Percentiles rank a stretch among this genome's conserved stretches.
Evolutionary conservation across 2,888 invertebrate genomes (phyloP).

Genomic region (Scaptomyza parva): DNA sequence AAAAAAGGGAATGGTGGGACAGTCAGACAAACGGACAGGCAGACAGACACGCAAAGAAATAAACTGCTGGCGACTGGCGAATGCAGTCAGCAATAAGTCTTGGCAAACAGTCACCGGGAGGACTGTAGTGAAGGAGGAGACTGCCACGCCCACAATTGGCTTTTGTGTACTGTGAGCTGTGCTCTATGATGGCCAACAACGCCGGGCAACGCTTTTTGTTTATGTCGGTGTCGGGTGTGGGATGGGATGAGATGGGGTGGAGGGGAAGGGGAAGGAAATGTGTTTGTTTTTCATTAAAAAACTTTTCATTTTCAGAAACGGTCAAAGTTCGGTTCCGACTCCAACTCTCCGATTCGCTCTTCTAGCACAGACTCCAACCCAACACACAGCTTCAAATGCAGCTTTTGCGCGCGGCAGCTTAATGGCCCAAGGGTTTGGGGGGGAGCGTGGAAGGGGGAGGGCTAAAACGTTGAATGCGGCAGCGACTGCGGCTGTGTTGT

Average conservation of each 20-base stretch:
- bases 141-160: conserved; percentile 70
- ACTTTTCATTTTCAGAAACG: conserved; percentile 74
- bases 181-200: conserved; percentile 24
- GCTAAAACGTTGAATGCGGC: neutral
- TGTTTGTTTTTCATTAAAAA: conserved; percentile 84
- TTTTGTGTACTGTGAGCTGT: conserved; percentile 63
- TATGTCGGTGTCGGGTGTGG: neutral
- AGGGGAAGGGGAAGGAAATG: conserved; percentile 62
- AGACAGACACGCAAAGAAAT: conserved; percentile 59
- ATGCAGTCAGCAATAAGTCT: conserved; percentile 74
- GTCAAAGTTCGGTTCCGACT: conserved; percentile 68
- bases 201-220: conserved; percentile 33
- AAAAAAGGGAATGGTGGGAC: no score
- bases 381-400: conserved; percentile 10
- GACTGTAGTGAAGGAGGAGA: conserved; percentile 14
- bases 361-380: conserved; percentile 1
- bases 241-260: neutral
- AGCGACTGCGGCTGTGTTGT: conserved; percentile 13
- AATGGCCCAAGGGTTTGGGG: conserved; percentile 5
- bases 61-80: conserved; percentile 64
- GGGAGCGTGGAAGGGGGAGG: no score
- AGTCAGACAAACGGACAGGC: neutral
- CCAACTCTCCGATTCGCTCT: conserved; percentile 3
- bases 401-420: conserved; percentile 35
- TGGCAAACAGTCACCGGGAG: conserved; percentile 62